These are phyloP conservation scores for Prenolepis imparis DNA, from an alignment of 2,888 invertebrate species.

Conservation along the genomic window DNA sequence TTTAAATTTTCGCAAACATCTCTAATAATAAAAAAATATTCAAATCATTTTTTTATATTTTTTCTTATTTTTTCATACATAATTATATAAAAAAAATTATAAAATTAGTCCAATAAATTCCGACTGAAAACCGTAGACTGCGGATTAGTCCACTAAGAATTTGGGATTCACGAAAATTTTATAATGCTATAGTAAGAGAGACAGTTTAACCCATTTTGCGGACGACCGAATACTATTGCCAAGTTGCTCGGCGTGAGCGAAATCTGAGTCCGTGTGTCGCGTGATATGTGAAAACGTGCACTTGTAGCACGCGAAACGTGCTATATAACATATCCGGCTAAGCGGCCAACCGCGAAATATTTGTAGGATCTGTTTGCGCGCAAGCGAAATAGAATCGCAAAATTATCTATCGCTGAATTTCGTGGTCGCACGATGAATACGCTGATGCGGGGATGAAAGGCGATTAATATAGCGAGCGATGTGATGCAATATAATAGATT, in stretches of 20 bases:
- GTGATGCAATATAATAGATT: background rate
- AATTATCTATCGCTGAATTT: conserved; percentile 45
- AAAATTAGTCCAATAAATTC: background rate
- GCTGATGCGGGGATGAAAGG: conserved; percentile 15
- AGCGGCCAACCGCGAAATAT: conserved; percentile 43
- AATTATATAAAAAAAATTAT: background rate
- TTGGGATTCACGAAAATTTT: background rate
- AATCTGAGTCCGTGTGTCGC: conserved; percentile 72
- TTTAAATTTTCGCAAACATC: background rate
- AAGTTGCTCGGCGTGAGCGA: conserved; percentile 62
- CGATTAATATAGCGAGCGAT: conserved; percentile 44
- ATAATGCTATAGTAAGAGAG: background rate
- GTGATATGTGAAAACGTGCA: conserved; percentile 65
- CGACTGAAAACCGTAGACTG: background rate
- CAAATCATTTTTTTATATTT: background rate
- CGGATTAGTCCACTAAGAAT: background rate
- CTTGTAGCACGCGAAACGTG: conserved; percentile 26
- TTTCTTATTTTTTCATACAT: background rate
- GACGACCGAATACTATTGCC: conserved; percentile 18
- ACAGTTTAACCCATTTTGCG: conserved; percentile 3
- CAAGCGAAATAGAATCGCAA: conserved; percentile 40
- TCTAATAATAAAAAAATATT: background rate
- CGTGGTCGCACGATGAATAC: conserved; percentile 15
- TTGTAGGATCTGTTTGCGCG: conserved; percentile 43
- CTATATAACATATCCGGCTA: conserved; percentile 20